Conservation (phyloP, 2,888 invertebrate species). For the Parnassius smintheus region DNA sequence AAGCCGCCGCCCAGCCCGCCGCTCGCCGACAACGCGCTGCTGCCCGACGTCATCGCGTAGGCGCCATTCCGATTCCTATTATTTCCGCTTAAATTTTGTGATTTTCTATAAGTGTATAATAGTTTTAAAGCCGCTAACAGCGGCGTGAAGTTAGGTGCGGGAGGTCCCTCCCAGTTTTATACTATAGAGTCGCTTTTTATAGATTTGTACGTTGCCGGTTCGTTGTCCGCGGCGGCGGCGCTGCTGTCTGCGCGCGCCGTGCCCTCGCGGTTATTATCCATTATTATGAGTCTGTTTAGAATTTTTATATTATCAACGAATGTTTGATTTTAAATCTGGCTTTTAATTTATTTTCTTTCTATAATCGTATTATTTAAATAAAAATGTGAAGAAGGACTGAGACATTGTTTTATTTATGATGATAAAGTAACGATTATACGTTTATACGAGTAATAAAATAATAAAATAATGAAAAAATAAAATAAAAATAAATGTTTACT, state of each 20-base stretch:
- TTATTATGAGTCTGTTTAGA: slow-evolving; percentile 78
- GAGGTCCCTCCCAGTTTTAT: slow-evolving; percentile 72
- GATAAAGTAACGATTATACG: slow-evolving; percentile 52
- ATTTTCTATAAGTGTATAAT: slow-evolving; percentile 79
- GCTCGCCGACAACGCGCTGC: slow-evolving; percentile 59
- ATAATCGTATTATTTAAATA: slow-evolving; percentile 80
- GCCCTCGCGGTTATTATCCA: slow-evolving; percentile 53
- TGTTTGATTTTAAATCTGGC: slow-evolving; percentile 76
- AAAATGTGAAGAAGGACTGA: slow-evolving; percentile 74
- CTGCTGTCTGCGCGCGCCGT: not conserved
- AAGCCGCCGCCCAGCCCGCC: slow-evolving; percentile 79
- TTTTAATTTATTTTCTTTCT: slow-evolving; percentile 79
- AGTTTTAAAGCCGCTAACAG: slow-evolving; percentile 65
- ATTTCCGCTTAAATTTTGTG: slow-evolving; percentile 81
- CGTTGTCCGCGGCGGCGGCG: slow-evolving; percentile 33
- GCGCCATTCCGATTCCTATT: slow-evolving; percentile 62
- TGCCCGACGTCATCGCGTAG: slow-evolving; percentile 77
- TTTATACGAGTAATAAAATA: slow-evolving; percentile 50
- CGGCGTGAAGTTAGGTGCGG: slow-evolving; percentile 75
- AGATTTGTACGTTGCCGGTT: slow-evolving; percentile 62
- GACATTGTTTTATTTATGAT: slow-evolving; percentile 76
- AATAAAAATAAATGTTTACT: slow-evolving; percentile 53
- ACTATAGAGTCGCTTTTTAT: slow-evolving; percentile 79
- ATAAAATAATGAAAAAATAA: slow-evolving; percentile 38
- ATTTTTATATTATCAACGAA: slow-evolving; percentile 81